These are phyloP conservation scores for Drosophila paranaensis DNA, from an alignment of 2,888 invertebrate genomes.

Conservation along the genomic window DNA sequence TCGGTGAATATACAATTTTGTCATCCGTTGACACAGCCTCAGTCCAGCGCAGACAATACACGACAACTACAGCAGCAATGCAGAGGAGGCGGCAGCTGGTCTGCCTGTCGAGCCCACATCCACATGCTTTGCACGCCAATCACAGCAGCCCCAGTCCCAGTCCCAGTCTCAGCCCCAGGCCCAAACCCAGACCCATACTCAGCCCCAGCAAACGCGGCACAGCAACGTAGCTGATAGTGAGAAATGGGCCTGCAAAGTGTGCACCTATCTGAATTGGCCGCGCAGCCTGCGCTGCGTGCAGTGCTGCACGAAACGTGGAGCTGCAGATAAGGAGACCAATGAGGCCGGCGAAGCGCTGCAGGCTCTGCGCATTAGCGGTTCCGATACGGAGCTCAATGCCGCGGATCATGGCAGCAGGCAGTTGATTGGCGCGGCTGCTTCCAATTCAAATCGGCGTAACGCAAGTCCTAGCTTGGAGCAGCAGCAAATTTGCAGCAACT, in stretches of 20 bases:
- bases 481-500: constrained; percentile 66
- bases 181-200: constrained; percentile 24
- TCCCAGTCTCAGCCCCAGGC: constrained; percentile 17
- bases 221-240: constrained; percentile 68
- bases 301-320: constrained; percentile 82
- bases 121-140: constrained; percentile 77
- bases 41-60: constrained; percentile 83
- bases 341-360: constrained; percentile 74
- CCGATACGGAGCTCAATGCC: constrained; percentile 83
- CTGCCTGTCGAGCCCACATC: constrained; percentile 81
- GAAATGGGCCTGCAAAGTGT: constrained; percentile 89
- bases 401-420: constrained; percentile 42
- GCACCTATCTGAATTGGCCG: constrained; percentile 90
- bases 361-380: constrained; percentile 76
- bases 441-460: constrained; percentile 78
- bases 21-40: constrained; percentile 66
- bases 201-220: constrained; percentile 47
- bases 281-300: constrained; percentile 86
- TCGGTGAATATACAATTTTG: background rate
- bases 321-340: constrained; percentile 44
- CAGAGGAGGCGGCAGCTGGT: constrained; percentile 76
- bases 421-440: constrained; percentile 75
- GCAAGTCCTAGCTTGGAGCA: constrained; percentile 75
- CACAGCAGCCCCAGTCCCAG: constrained; percentile 17
- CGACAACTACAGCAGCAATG: constrained; percentile 60